Percentiles rank a stretch among this genome's conserved stretches.
phyloP scores from a whole-genome alignment of 2,888 invertebrate species.

The Anarsia innoxiella region DNA sequence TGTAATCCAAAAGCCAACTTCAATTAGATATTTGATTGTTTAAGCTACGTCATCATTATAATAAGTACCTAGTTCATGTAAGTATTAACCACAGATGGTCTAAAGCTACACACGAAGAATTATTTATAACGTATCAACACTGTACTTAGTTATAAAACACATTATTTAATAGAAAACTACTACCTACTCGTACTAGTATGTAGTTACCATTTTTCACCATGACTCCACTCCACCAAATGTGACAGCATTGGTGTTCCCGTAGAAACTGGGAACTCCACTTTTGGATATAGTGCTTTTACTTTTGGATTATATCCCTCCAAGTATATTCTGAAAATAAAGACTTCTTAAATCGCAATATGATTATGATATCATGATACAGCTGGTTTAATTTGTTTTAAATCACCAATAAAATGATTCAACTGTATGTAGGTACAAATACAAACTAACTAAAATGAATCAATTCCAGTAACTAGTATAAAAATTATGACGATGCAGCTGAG shows the following conservation, averaged over 20 bases:
- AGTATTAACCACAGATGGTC: too few species aligned
- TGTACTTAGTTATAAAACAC: too few species aligned
- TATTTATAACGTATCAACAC: not conserved
- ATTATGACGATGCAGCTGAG: not conserved
- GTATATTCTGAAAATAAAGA: conserved; percentile 74
- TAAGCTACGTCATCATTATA: too few species aligned
- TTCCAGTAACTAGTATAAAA: not conserved
- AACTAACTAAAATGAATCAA: not conserved
- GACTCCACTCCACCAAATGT: conserved; percentile 87
- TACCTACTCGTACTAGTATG: not conserved
- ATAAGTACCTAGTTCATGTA: too few species aligned
- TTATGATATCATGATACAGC: too few species aligned
- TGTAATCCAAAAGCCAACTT: too few species aligned
- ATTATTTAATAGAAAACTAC: too few species aligned
- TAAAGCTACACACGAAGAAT: not conserved
- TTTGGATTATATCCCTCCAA: conserved; percentile 81
- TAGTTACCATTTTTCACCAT: conserved; percentile 78
- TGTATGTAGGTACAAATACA: too few species aligned
- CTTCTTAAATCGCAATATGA: too few species aligned
- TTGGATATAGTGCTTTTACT: conserved; percentile 81
- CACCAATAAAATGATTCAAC: too few species aligned
- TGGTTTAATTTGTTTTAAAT: too few species aligned
- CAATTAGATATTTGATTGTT: too few species aligned
- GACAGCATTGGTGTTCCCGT: conserved; percentile 86
- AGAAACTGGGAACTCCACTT: conserved; percentile 84